Evolutionary conservation across 2,113 vertebrate genomes (phyloP), one percentile per base, ranked within the genome.

Genomic region (Bothrops jararaca): DNA sequence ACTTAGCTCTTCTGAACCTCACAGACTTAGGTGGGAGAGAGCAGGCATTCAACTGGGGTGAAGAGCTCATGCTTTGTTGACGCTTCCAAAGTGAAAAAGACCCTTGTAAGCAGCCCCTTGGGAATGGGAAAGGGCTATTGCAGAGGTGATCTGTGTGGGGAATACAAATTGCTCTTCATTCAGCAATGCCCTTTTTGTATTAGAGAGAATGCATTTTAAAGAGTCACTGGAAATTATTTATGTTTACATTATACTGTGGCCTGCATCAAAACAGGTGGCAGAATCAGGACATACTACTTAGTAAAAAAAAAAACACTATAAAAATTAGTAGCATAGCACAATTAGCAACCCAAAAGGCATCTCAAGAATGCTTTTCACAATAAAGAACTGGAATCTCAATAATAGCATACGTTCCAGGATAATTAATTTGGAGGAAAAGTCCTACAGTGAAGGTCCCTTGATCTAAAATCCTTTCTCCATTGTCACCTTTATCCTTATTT

Each of bases 1-100:
- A 98, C 97, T 97, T 98, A 98, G 93, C 94, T 94, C 95, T 96
- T 97, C 96, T 95, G 95, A 96, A 96, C 94, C 94, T 89, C 52
- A 91, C 96, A 97, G 96, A 89, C 96, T 94, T 87, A 93, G 60
- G 93, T 60, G 29, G 53, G 74, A 94, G 92, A 94, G 95, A 96
- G 95, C 88, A 93, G 93, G 94, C 93, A 89, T 26, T 90, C 56
- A 64, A 94, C 94, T 92, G 69, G 58, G 54, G 74, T 92, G 69
- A 56, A 56, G 54, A 56, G 18, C 54, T 48, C 20, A 5, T 34
- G 90, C 94, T 95, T 88, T 93, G 18, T 96, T 96, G 94, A 92
- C 86, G 93, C 90, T 91, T 92, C 96, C 93, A 86, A 74, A 57
- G 94, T 95, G 69, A 80, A 69, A 91, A 90, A 0, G 0, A 95